Percentiles rank a stretch among this genome's conserved stretches.
Evolutionary conservation across 64 coral and sea anemone genomes (phyloP).

Genomic region (Exaiptasia diaphana): DNA sequence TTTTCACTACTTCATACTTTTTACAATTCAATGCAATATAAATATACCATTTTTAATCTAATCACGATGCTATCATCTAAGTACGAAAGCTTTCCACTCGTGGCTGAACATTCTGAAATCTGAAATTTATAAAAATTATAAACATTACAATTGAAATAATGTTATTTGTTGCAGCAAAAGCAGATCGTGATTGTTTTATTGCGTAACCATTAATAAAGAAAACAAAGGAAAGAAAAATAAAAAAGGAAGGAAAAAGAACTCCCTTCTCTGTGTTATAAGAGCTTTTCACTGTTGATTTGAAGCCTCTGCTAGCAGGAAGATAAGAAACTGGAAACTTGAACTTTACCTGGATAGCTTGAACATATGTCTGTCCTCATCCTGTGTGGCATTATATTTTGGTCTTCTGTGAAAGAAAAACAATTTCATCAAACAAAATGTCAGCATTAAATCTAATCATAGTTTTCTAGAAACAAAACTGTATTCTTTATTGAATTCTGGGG

Average conservation of each 20-base stretch:
- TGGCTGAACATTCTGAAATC: constrained; percentile 68
- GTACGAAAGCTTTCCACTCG: constrained; percentile 65
- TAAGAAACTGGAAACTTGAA: not conserved
- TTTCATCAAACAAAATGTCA: not conserved
- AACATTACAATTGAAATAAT: not conserved
- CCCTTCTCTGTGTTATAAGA: too few species aligned
- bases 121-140: not conserved
- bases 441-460: not conserved
- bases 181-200: too few species aligned
- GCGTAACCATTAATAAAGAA: too few species aligned
- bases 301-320: not conserved
- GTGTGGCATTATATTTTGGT: constrained; percentile 24
- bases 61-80: too few species aligned
- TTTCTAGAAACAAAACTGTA: not conserved
- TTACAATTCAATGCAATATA: too few species aligned
- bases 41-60: too few species aligned
- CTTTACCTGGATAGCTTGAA: constrained; percentile 84
- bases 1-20: too few species aligned
- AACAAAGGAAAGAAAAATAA: too few species aligned
- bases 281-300: too few species aligned
- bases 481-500: not conserved
- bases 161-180: too few species aligned
- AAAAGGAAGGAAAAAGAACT: too few species aligned
- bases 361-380: constrained; percentile 49
- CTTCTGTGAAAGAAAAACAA: constrained; percentile 36